phyloP scores from a whole-genome alignment of 2,797 vertebrate species.

The Margarornis squamiger region DNA sequence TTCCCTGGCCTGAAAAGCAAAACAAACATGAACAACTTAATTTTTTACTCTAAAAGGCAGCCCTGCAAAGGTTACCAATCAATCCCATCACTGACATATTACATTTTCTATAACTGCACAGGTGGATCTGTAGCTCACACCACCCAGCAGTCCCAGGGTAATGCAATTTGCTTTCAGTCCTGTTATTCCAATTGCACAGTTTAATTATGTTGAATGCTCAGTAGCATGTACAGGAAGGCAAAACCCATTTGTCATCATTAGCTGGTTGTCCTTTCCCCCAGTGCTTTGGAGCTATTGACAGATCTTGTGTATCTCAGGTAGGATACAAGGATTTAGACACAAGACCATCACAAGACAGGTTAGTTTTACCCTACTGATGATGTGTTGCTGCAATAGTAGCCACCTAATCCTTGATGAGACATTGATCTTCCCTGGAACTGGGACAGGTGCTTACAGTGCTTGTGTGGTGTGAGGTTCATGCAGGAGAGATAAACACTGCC shows the following conservation, averaged over 20 bases:
- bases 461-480: fast-evolving
- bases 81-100: neutral
- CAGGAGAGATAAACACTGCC: neutral
- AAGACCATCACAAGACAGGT: neutral
- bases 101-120: neutral
- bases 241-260: neutral
- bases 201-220: neutral
- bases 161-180: neutral
- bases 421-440: neutral
- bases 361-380: too few relatives aligned
- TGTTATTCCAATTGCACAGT: neutral
- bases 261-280: neutral
- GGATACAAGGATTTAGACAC: neutral
- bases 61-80: neutral
- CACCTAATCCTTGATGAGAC: neutral
- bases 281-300: neutral
- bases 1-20: neutral
- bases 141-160: too few relatives aligned
- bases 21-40: neutral
- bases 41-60: neutral
- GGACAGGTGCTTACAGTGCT: neutral
- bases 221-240: neutral
- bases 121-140: neutral
- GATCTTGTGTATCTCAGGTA: neutral
- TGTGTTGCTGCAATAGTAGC: too few relatives aligned